These are phyloP conservation scores for Atherinomorus stipes DNA, from an alignment of 2,113 vertebrate species.

Conservation along the genomic window DNA sequence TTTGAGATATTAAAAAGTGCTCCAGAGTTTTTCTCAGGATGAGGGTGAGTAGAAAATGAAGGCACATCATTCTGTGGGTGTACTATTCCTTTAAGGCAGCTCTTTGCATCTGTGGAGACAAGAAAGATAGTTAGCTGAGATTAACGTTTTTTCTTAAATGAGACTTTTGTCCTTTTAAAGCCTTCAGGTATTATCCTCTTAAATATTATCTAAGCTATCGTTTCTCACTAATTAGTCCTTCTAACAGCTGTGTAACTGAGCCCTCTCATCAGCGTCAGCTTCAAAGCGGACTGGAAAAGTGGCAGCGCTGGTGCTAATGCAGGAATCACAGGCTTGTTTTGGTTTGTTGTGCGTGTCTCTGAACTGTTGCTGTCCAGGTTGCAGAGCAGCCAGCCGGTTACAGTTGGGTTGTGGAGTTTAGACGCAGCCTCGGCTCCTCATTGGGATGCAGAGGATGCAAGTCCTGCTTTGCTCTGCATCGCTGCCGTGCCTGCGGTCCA, in stretches of 20 bases:
- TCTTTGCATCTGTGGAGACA: conserved; percentile 23
- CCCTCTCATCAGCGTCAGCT: conserved; percentile 50
- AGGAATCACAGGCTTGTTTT: conserved; percentile 19
- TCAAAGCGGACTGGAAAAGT: conserved; percentile 48
- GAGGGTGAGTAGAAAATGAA: too few relatives aligned
- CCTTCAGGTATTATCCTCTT: conserved; percentile 63
- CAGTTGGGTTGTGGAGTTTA: conserved; percentile 47
- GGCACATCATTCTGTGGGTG: too few relatives aligned
- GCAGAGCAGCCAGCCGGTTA: conserved; percentile 29
- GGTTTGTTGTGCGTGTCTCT: conserved; percentile 27
- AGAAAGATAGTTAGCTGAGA: conserved; percentile 39
- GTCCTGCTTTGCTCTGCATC: conserved; percentile 57
- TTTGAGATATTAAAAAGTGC: too few relatives aligned
- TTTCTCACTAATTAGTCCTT: conserved; percentile 71
- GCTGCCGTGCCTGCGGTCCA: conserved; percentile 45
- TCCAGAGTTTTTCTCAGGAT: too few relatives aligned
- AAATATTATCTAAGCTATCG: conserved; percentile 68
- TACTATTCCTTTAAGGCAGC: too few relatives aligned
- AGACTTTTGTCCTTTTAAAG: conserved; percentile 67
- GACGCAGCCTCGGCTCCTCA: conserved; percentile 54
- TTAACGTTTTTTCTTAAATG: conserved; percentile 2
- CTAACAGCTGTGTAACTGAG: conserved; percentile 58
- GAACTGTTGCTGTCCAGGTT: conserved; percentile 42
- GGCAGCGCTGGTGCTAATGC: conserved; percentile 20
- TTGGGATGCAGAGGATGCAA: conserved; percentile 71